These are phyloP conservation scores for Chloromyia formosa DNA, from an alignment of 2,888 invertebrate species.

Conservation along the genomic window DNA sequence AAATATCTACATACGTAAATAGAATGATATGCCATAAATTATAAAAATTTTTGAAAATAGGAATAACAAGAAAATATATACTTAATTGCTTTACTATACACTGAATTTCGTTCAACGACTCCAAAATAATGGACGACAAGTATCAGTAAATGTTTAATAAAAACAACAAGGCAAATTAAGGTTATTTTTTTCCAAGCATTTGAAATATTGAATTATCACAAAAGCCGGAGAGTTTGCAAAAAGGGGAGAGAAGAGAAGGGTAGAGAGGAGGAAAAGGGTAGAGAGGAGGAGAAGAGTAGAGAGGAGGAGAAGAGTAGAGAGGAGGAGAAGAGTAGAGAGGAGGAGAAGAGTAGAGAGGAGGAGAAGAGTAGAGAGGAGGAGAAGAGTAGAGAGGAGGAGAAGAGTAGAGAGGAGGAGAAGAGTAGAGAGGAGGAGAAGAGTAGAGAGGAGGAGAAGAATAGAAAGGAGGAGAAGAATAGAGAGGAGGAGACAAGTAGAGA, in stretches of 20 bases:
- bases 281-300: no score
- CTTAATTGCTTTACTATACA: no score
- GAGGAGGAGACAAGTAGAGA: neutral
- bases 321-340: neutral
- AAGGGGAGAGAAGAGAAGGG: neutral
- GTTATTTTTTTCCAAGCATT: no score
- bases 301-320: neutral
- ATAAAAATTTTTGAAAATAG: no score
- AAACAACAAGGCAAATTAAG: no score
- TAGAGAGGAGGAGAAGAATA: neutral
- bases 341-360: neutral
- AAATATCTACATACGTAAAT: no score
- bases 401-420: neutral
- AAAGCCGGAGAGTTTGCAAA: conserved; percentile 2
- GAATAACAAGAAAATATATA: no score
- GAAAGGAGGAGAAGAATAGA: neutral
- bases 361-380: neutral
- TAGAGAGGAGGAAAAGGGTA: neutral
- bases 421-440: neutral
- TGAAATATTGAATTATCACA: no score
- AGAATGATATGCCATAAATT: no score
- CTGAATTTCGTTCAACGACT: no score
- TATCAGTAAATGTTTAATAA: no score
- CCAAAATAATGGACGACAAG: no score
- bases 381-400: neutral